Evolutionary conservation across 92 coral and sea anemone species (phyloP), one percentile per base, ranked within the genome.

Genomic region (Porites cylindrica): DNA sequence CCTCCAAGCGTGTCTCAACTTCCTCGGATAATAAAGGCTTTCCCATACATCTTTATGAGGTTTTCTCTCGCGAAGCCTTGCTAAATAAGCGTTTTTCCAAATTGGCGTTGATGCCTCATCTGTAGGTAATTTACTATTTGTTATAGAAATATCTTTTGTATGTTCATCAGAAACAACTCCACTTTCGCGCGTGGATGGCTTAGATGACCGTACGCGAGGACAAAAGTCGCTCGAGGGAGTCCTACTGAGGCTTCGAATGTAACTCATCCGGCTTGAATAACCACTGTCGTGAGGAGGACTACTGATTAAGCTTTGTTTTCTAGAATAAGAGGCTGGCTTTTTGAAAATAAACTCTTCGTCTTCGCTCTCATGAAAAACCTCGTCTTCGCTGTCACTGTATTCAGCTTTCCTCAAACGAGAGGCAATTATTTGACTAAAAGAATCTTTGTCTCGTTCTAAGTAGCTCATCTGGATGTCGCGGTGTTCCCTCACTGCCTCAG

Each of bases 191-290:
- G 88, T 87, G 14, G 80, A 26, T 20, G 78, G 53, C 23, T 51
- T 66, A 1, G 83, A 60, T 51, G 79, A 71, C 20, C 63, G 65
- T 32, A 81, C 9, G 79, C 90, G 88, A 59, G 87, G 68, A 58
- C 88, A 74, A 32, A 80, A 51, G 23, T 76, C 73, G 43, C 95
- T 83, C 32, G 95, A 92, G 54, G 91, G 90, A 43, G 90, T 72
- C 68, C 90, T 76, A n/a, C 86, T 87, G 3, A 94, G 88, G 58
- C 88, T 82, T 62, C 84, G 90, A 18, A 94, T 90, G 63, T 88
- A 83, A 51, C 93, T 84, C 63, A 92, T 77, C n/a, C 98, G 94
- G 77, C 94, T 90, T 26, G 98, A 87, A 81, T 83, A 84, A 8
- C 94, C 98, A 77, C 94, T 94, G 54, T 94, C 98, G 4, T 32